Percentiles rank a stretch among this genome's conserved stretches.
These are phyloP conservation scores for Basileuterus tristriatus DNA, from an alignment of 2,797 vertebrate species.

Conservation along the genomic window DNA sequence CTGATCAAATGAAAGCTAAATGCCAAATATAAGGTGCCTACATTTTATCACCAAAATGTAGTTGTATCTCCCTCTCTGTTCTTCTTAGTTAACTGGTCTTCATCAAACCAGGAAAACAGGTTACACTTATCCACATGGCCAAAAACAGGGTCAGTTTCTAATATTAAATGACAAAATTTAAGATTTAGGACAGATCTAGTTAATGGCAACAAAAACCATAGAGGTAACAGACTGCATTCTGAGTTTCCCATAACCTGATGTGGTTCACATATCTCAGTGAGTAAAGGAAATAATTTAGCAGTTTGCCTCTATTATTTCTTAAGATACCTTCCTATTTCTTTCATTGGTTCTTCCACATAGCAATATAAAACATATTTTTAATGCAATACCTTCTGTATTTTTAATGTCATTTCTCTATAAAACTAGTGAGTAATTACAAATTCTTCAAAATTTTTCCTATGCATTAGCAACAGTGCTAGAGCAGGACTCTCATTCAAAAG, in stretches of 20 bases:
- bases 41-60: background rate
- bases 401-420: background rate
- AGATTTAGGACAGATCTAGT: background rate
- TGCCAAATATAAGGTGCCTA: background rate
- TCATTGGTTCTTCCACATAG: background rate
- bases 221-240: background rate
- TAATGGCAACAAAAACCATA: background rate
- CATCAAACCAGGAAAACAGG: background rate
- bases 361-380: background rate
- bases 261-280: background rate
- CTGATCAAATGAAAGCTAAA: background rate
- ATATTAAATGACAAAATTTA: background rate
- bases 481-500: background rate
- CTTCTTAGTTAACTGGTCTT: background rate
- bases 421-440: background rate
- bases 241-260: background rate
- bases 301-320: background rate
- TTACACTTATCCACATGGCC: background rate
- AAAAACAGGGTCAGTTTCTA: background rate
- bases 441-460: background rate
- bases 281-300: background rate
- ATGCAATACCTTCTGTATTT: background rate
- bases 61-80: background rate
- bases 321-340: background rate
- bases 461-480: background rate